These are phyloP conservation scores for Chamaetylas fuelleborni DNA, from an alignment of 2,113 vertebrate genomes.

Conservation along the genomic window DNA sequence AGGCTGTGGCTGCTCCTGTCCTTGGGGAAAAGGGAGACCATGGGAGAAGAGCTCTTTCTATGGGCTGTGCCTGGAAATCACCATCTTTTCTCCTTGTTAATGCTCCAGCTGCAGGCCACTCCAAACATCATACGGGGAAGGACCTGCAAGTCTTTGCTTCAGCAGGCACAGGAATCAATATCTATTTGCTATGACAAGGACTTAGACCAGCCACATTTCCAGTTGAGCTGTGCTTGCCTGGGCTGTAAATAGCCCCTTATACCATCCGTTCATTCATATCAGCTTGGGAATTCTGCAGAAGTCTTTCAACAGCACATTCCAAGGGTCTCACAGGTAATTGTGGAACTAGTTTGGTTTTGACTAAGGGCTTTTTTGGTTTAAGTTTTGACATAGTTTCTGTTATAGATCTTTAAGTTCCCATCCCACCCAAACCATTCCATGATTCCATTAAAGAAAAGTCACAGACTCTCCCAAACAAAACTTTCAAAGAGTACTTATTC, in stretches of 20 bases:
- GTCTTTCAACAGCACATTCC: neutral
- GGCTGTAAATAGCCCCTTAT: neutral
- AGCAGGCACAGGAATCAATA: neutral
- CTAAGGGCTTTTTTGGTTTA: neutral
- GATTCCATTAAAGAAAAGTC: neutral
- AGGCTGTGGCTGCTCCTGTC: neutral
- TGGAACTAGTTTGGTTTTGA: neutral
- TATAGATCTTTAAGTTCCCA: neutral
- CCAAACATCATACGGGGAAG: neutral
- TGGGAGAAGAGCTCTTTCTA: neutral
- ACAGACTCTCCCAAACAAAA: neutral
- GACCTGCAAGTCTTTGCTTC: neutral
- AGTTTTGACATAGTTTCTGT: neutral
- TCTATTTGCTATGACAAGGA: neutral
- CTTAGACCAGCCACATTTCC: neutral
- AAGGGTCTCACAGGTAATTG: neutral
- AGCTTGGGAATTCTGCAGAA: neutral
- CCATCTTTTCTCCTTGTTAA: neutral
- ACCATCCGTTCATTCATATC: neutral
- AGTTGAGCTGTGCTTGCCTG: neutral
- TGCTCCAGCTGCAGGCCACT: neutral
- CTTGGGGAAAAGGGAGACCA: neutral
- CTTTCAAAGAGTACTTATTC: neutral
- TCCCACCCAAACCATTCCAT: neutral
- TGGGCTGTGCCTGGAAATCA: neutral